Conservation (phyloP, 2,888 invertebrate genomes). For the Scaptomyza tumidula region DNA sequence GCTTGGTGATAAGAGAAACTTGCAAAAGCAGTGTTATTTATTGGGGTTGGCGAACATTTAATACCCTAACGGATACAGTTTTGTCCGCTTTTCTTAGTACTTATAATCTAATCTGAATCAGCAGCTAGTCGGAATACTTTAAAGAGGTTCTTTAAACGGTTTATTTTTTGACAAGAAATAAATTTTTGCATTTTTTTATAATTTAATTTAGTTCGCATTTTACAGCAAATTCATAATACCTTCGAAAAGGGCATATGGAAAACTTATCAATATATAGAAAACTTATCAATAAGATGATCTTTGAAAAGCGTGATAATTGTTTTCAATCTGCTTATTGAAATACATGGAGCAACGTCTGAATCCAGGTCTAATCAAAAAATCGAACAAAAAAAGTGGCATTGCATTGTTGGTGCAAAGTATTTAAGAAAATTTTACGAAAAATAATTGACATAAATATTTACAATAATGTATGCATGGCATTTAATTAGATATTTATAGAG, state of each 20-base stretch:
- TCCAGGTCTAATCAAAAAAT: neutral
- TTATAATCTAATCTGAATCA: neutral
- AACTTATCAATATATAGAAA: neutral
- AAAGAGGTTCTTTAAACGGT: too few relatives aligned
- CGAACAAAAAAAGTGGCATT: slow-evolving; percentile 13
- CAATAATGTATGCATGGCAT: slow-evolving; percentile 41
- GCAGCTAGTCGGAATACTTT: too few relatives aligned
- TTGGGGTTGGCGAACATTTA: neutral
- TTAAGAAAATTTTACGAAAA: slow-evolving; percentile 27
- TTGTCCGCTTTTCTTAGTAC: neutral
- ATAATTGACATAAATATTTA: slow-evolving; percentile 49
- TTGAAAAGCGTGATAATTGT: neutral
- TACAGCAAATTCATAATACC: neutral
- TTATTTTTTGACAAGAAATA: too few relatives aligned
- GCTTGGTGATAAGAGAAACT: slow-evolving; percentile 36
- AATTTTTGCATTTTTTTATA: too few relatives aligned
- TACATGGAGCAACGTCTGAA: neutral
- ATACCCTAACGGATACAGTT: slow-evolving; percentile 1
- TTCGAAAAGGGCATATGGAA: neutral
- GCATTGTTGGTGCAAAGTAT: slow-evolving; percentile 27
- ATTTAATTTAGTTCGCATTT: too few relatives aligned
- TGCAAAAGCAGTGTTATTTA: neutral
- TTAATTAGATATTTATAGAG: slow-evolving; percentile 77
- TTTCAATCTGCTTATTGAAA: neutral
- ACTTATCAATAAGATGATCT: neutral